Evolutionary conservation across 2,113 vertebrate species (phyloP).

Genomic region (Numenius arquata): DNA sequence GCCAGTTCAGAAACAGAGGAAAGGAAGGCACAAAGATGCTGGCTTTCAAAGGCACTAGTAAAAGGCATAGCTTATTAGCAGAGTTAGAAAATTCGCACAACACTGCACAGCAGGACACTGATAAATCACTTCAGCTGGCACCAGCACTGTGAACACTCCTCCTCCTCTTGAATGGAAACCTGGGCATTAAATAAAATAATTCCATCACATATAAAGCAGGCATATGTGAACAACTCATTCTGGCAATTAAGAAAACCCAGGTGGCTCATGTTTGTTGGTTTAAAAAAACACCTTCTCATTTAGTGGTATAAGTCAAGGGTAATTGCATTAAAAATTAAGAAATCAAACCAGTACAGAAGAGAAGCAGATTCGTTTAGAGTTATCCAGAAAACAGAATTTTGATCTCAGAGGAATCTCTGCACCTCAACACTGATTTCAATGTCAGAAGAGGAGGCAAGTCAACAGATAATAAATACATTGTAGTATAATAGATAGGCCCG

Average conservation of each 20-base stretch:
- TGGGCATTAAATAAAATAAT: constrained; percentile 3
- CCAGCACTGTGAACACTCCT: neutral
- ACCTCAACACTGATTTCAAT: neutral
- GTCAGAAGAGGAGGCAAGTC: neutral
- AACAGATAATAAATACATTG: neutral
- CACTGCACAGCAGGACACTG: neutral
- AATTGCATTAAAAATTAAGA: constrained; percentile 53
- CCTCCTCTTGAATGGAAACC: neutral
- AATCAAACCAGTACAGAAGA: neutral
- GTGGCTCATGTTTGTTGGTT: constrained; percentile 10
- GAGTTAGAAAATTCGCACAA: neutral
- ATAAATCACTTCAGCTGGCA: neutral
- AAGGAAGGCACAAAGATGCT: neutral
- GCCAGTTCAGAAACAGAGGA: neutral
- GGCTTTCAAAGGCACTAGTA: neutral
- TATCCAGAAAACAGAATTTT: neutral
- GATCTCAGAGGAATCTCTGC: neutral
- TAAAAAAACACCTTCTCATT: constrained; percentile 28
- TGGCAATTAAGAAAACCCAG: constrained; percentile 32
- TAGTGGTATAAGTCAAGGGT: constrained; percentile 36
- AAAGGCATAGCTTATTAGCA: neutral
- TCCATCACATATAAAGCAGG: neutral
- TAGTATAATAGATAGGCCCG: neutral
- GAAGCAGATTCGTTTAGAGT: neutral
- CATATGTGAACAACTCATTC: constrained; percentile 19